Conservation (phyloP, 1,140 invertebrate species). For the Streblospio benedicti region DNA sequence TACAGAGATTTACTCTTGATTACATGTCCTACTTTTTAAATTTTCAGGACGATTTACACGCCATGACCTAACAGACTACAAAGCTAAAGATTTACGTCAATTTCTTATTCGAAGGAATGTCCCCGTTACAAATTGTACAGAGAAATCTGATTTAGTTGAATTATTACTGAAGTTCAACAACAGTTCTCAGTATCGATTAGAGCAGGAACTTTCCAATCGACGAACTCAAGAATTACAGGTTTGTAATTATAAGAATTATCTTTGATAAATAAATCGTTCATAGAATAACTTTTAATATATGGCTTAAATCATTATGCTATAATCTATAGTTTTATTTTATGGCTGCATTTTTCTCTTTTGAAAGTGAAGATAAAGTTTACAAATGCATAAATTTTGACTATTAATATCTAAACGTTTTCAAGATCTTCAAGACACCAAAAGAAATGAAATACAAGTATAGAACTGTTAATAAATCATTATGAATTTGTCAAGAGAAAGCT, state of each 20-base stretch:
- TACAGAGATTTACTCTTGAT: too few relatives aligned
- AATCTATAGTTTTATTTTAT: not conserved
- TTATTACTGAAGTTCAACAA: constrained; percentile 34
- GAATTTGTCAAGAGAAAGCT: too few relatives aligned
- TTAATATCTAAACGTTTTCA: too few relatives aligned
- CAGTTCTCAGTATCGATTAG: constrained; percentile 9
- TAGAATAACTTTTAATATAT: constrained; percentile 1
- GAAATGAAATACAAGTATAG: too few relatives aligned
- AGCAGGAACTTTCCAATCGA: constrained; percentile 19
- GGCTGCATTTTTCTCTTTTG: not conserved
- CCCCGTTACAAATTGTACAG: constrained; percentile 33
- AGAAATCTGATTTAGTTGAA: constrained; percentile 44
- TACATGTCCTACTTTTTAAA: too few relatives aligned
- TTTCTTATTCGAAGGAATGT: constrained; percentile 36
- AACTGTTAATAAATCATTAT: too few relatives aligned
- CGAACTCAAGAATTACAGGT: constrained; percentile 21
- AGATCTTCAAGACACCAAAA: too few relatives aligned
- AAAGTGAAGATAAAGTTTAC: not conserved
- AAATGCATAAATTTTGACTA: too few relatives aligned
- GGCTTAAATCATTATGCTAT: not conserved
- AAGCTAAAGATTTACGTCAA: constrained; percentile 39
- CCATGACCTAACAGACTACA: constrained; percentile 35
- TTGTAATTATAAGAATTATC: constrained; percentile 13
- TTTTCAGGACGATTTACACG: too few relatives aligned
- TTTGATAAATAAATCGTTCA: not conserved